phyloP scores from a whole-genome alignment of 1,140 invertebrate species.

The Monochamus saltuarius region DNA sequence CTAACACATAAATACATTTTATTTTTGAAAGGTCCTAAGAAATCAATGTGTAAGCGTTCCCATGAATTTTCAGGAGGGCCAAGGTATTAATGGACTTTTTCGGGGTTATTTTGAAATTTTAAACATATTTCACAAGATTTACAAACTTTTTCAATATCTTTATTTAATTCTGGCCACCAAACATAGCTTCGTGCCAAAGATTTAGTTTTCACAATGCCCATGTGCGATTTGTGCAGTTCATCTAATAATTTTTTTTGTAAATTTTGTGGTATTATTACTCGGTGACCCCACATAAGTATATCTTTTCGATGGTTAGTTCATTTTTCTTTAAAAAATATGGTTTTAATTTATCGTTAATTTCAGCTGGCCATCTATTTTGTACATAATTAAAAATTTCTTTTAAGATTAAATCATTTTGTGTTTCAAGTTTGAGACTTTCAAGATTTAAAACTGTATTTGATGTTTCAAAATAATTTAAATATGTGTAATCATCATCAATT shows the following conservation, averaged over 20 bases:
- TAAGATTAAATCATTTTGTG: constrained; percentile 18
- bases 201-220: constrained; percentile 54
- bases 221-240: constrained; percentile 50
- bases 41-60: constrained; percentile 40
- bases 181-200: constrained; percentile 47
- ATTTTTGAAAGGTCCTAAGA: constrained; percentile 28
- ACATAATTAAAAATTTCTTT: constrained; percentile 13
- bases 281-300: constrained; percentile 38
- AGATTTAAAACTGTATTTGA: neutral
- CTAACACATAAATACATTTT: constrained; percentile 36
- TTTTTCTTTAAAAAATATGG: constrained; percentile 19
- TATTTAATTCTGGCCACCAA: constrained; percentile 45
- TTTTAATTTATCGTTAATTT: neutral
- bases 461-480: neutral
- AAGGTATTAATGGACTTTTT: constrained; percentile 31
- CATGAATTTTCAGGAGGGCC: constrained; percentile 9
- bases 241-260: constrained; percentile 39
- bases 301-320: constrained; percentile 36
- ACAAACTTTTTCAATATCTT: constrained; percentile 42
- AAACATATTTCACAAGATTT: constrained; percentile 30
- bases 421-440: constrained; percentile 23
- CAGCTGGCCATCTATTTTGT: neutral
- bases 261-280: constrained; percentile 49
- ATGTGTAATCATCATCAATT: neutral
- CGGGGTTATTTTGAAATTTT: constrained; percentile 25